A percentile compares a stretch with the other conserved stretches of the same genome.
phyloP scores from a whole-genome alignment of 2,888 invertebrate genomes.

The Trypoxylon attenuatum region DNA sequence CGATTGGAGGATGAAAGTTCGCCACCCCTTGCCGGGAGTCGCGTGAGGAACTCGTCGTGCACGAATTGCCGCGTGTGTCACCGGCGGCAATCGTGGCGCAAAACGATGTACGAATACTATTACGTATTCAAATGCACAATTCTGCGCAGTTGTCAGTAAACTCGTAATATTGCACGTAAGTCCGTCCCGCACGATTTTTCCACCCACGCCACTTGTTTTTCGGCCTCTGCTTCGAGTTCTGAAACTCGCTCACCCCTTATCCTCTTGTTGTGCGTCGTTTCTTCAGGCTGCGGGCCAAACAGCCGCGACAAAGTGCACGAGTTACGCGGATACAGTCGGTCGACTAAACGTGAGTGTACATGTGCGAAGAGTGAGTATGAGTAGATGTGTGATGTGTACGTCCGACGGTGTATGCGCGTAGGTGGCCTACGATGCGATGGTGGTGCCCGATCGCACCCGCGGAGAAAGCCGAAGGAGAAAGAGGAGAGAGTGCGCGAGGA shows the following conservation, averaged over 20 bases:
- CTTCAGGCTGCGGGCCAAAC: neutral
- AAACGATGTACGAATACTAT: conserved; percentile 27
- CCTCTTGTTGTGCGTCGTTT: neutral
- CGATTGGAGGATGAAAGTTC: neutral
- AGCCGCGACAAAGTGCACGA: conserved; percentile 9
- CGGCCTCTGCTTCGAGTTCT: neutral
- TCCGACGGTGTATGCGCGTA: neutral
- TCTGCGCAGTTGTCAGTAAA: conserved; percentile 8
- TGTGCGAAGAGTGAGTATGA: neutral
- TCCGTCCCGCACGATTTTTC: conserved; percentile 13
- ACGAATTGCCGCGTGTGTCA: conserved; percentile 11
- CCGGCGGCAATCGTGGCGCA: conserved; percentile 30
- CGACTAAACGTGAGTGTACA: conserved; percentile 1
- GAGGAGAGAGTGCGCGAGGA: conserved; percentile 41
- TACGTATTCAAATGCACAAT: conserved; percentile 32
- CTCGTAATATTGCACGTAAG: conserved; percentile 40
- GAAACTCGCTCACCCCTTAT: neutral
- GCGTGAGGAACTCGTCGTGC: conserved; percentile 3
- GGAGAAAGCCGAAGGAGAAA: conserved; percentile 4
- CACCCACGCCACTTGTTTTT: neutral
- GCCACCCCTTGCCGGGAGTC: conserved; percentile 10
- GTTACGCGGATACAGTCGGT: conserved; percentile 11
- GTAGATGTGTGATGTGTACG: neutral
- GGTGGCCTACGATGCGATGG: neutral
- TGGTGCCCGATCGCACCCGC: neutral